phyloP scores from a whole-genome alignment of 2,888 invertebrate genomes.

The Prenolepis imparis region DNA sequence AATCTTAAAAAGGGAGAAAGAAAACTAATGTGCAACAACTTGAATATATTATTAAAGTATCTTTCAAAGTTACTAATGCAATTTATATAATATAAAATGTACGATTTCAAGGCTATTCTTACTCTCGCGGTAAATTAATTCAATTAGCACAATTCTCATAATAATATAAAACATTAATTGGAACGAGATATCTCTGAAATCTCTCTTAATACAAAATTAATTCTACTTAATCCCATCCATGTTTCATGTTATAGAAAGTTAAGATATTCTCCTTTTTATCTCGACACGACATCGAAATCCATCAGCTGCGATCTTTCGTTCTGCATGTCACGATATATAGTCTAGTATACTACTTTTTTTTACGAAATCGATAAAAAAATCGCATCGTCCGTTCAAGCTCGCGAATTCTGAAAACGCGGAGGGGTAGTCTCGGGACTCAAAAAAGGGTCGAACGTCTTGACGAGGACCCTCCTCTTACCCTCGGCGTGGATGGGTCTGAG shows the following conservation, averaged over 20 bases:
- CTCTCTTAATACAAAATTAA: slow-evolving; percentile 15
- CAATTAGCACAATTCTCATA: not conserved
- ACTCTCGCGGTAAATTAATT: slow-evolving; percentile 22
- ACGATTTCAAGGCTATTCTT: not conserved
- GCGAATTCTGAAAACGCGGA: not conserved
- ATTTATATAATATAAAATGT: slow-evolving; percentile 22
- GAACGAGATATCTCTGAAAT: not conserved
- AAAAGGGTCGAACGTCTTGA: not conserved
- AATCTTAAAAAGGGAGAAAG: not conserved
- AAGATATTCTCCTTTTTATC: not conserved
- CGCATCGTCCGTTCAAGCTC: not conserved
- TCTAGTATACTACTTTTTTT: not conserved
- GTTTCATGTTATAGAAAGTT: not conserved
- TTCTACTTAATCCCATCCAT: not conserved
- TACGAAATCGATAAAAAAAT: not conserved
- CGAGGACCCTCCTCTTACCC: slow-evolving; percentile 77
- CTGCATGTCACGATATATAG: not conserved
- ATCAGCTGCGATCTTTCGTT: not conserved
- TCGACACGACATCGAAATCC: not conserved
- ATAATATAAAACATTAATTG: slow-evolving; percentile 7
- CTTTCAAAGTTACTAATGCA: not conserved
- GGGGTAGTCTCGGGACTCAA: not conserved
- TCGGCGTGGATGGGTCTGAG: slow-evolving; percentile 81
- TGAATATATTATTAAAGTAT: slow-evolving; percentile 36
- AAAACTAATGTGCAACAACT: not conserved